Evolutionary conservation across 2,888 invertebrate species (phyloP), one percentile per base, ranked within the genome.

Genomic region (Endotricha flammealis): DNA sequence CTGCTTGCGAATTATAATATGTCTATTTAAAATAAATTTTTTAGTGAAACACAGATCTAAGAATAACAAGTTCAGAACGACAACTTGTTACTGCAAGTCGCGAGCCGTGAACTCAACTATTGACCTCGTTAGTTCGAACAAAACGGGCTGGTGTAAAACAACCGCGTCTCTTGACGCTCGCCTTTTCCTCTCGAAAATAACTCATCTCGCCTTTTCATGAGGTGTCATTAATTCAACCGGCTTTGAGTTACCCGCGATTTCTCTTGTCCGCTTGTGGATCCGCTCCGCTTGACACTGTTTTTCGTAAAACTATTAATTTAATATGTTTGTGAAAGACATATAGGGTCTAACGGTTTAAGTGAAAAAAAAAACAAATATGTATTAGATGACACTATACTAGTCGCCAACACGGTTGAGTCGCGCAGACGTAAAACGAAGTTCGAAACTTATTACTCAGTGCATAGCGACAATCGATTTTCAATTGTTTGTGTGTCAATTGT

Each of bases 111-210:
- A 59, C 64, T 67, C 67, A 48, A 77, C 77, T 78, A 81, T 82
- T 81, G 82, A 83, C 83, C 83, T 83, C 85, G 75, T 85, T 85
- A 83, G 82, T 72, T 66, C 62, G 72, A 79, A 83, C 80, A 81
- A 82, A 82, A 80, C 69, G 59, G 57, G 59, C 59, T 59, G 62
- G 62, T 76, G 75, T 78, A 75, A 75, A 82, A 83, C 82, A 83
- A 82, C 67, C 77, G 68, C 64, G 57, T 60, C 73, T 78, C 78
- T 82, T 68, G 66, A 68, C 77, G 80, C 73, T 74, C 68, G 82
- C 83, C 82, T 85, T 85, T 85, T 86, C 75, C 81, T 77, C 83
- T 85, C 78, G 70, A 82, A 83, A 81, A 81, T 81, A 83, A 82
- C 83, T 83, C 83, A 83, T 83, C 83, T 74, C 80, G 72, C 64